Conservation (phyloP, 1,140 invertebrate genomes). For the Microplitis demolitor region DNA sequence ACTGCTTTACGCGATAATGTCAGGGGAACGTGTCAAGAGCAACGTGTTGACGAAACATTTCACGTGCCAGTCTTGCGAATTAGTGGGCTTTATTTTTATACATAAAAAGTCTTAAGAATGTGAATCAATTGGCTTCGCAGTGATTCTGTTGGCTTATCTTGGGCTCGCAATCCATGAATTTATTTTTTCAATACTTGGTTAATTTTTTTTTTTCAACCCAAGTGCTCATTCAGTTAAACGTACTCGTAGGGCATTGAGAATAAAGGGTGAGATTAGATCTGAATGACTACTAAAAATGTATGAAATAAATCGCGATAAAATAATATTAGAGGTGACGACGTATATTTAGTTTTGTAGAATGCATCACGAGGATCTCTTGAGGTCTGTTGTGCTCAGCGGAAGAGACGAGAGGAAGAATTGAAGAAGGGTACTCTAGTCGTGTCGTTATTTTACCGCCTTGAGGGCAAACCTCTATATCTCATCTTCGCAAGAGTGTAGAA, state of each 20-base stretch:
- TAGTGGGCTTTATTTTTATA: neutral
- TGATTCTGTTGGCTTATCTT: neutral
- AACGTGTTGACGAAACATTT: conserved; percentile 16
- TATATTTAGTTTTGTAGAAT: neutral
- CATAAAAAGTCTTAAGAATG: neutral
- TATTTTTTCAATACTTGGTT: neutral
- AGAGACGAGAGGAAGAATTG: conserved; percentile 19
- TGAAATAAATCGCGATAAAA: neutral
- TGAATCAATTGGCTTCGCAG: neutral
- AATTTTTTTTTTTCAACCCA: neutral
- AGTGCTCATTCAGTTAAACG: neutral
- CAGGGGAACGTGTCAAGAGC: neutral
- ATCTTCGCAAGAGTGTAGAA: conserved; percentile 39
- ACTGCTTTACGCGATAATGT: conserved; percentile 31
- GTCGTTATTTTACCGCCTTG: conserved; percentile 54
- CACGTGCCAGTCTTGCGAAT: conserved; percentile 5
- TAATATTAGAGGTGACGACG: neutral
- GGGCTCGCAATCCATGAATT: neutral
- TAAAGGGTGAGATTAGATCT: no score
- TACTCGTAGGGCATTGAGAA: no score
- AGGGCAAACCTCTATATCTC: conserved; percentile 48
- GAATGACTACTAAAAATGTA: neutral
- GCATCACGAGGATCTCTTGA: neutral
- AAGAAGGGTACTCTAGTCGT: conserved; percentile 45
- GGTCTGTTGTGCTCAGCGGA: conserved; percentile 15